These are phyloP conservation scores for Callipepla squamata DNA, from an alignment of 2,113 vertebrate genomes.

Conservation along the genomic window DNA sequence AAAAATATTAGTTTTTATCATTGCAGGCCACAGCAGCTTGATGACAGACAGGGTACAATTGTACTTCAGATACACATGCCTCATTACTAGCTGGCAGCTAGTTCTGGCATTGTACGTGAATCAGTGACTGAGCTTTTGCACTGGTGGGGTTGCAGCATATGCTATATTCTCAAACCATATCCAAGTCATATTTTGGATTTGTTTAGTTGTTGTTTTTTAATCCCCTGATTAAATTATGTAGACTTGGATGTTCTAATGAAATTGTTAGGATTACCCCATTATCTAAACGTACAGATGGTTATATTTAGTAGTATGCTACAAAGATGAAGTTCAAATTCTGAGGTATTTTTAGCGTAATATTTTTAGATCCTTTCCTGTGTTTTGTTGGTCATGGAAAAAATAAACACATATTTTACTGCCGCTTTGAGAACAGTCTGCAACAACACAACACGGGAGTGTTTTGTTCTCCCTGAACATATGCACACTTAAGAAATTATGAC, in stretches of 20 bases:
- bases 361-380: neutral
- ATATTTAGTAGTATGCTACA: neutral
- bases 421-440: neutral
- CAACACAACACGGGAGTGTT: neutral
- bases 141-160: too few species aligned
- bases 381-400: neutral
- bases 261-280: conserved; percentile 15
- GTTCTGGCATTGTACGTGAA: neutral
- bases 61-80: neutral
- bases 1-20: neutral
- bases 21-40: neutral
- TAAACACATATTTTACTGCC: neutral
- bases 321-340: neutral
- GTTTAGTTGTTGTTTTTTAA: too few species aligned
- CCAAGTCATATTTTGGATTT: too few species aligned
- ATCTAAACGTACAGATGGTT: neutral
- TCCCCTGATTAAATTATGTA: neutral
- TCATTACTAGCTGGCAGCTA: neutral
- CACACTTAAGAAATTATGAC: neutral
- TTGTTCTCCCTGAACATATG: neutral
- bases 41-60: neutral
- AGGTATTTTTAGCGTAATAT: neutral
- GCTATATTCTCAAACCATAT: too few species aligned
- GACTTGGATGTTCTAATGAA: neutral
- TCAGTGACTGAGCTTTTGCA: neutral